Base-by-base conservation (phyloP, 2,797 vertebrate species). In the Darevskia mixta region DNA sequence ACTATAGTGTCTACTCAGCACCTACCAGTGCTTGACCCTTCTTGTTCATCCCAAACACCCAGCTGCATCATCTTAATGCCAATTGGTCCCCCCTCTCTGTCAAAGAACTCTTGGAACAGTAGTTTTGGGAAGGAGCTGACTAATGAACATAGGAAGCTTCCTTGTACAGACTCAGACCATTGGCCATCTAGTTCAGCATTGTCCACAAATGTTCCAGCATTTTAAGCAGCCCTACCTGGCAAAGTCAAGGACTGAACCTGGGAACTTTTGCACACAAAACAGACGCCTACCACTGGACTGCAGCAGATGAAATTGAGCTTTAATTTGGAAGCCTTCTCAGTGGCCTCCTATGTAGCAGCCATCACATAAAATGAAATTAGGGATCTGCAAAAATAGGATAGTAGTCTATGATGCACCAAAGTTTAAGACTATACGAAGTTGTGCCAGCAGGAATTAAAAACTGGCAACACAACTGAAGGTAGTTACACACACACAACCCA, bases 401-500 rank as follows among this genome's bases (percentile, higher is more conserved):
- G 43, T 87, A 83, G 20, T 86, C 87, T 64, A 82, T 5, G 69
- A 67, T 49, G 25, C n/a, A 67, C 41, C n/a, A 81, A 23, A 75
- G 32, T 85, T 55, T 75, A 55, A 85, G 67, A 76, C 75, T 83
- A 77, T 81, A 27, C 83, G 82, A 84, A 49, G 66, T 58, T 86
- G 27, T 25, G 82, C 64, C 78, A 86, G 9, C 66, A 85, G 86
- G 84, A 80, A 41, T 67, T 55, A 81, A 93, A 71, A 8, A 79
- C 69, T 32, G 84, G 86, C 45, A 87, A 72, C 11, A 66, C 71
- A 90, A 87, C 1, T 29, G 84, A 78, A 90, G 27, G 72, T 85
- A 91, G 90, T 15, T 86, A 78, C 75, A 86, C 6, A 87, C 67
- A 78, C 29, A 75, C 13, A 88, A 15, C 49, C 88, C 82, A 89